Conservation (phyloP, 1,140 invertebrate genomes). For the Rhopalosiphum maidis region DNA sequence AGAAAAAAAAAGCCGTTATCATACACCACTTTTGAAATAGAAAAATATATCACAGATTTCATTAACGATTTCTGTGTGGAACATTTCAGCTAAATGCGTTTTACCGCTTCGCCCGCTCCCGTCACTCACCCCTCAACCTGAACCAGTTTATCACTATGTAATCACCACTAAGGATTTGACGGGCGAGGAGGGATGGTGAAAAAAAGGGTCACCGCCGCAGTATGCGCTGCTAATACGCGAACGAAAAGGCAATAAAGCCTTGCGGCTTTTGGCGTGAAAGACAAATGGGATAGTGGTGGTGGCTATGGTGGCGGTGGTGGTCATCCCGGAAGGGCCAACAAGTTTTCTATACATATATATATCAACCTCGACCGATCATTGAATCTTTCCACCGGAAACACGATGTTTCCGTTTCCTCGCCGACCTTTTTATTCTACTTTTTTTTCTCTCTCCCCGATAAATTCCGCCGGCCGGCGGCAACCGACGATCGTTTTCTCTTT, state of each 20-base stretch:
- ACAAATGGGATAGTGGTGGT: slow-evolving; percentile 26
- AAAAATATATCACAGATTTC: slow-evolving; percentile 44
- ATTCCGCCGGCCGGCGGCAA: neutral
- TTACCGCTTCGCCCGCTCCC: neutral
- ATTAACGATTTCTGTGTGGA: neutral
- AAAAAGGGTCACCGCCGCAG: slow-evolving; percentile 31
- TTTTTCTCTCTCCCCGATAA: neutral
- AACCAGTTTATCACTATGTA: slow-evolving; percentile 55
- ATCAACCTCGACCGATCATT: slow-evolving; percentile 28
- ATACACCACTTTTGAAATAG: neutral
- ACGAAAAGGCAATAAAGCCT: slow-evolving; percentile 47
- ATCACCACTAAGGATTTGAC: neutral
- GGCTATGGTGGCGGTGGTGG: neutral
- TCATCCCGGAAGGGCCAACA: slow-evolving; percentile 56
- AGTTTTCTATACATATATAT: slow-evolving; percentile 15
- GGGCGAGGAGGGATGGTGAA: neutral
- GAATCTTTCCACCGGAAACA: slow-evolving; percentile 53
- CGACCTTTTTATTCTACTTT: slow-evolving; percentile 33
- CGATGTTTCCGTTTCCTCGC: slow-evolving; percentile 44
- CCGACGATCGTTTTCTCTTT: neutral
- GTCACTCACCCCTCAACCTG: neutral
- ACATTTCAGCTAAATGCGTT: neutral
- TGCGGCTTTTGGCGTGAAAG: slow-evolving; percentile 50
- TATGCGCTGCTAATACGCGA: slow-evolving; percentile 3
- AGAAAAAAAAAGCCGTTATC: neutral